Percentiles rank a stretch among this genome's conserved stretches.
Evolutionary conservation across 2,797 vertebrate species (phyloP).

Genomic region (Psittacula echo): DNA sequence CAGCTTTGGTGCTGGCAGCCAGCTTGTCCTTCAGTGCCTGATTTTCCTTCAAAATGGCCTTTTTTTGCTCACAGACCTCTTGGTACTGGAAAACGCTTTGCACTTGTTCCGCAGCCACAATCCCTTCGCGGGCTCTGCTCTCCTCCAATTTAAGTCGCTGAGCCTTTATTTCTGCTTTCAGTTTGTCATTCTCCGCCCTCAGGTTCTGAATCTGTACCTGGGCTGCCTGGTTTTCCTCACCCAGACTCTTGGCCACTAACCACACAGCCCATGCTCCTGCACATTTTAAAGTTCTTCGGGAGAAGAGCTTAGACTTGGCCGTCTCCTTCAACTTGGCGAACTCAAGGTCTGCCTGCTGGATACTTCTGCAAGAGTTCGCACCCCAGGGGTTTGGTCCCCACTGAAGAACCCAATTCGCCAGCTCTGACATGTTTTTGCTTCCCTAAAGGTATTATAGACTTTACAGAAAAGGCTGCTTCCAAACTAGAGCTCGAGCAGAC

Average conservation of each 20-base stretch:
- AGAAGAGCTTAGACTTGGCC: slow-evolving; percentile 37
- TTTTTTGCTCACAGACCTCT: slow-evolving; percentile 44
- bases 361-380: slow-evolving; percentile 37
- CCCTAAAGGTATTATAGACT: neutral
- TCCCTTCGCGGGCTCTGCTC: neutral
- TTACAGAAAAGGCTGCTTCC: neutral
- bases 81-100: neutral
- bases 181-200: slow-evolving; percentile 14
- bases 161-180: slow-evolving; percentile 46
- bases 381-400: slow-evolving; percentile 65
- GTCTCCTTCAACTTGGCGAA: slow-evolving; percentile 49
- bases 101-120: neutral
- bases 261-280: slow-evolving; percentile 51
- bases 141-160: slow-evolving; percentile 34
- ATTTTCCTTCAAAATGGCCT: slow-evolving; percentile 41
- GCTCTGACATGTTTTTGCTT: slow-evolving; percentile 31
- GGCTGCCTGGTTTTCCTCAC: slow-evolving; percentile 36
- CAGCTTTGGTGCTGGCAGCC: neutral
- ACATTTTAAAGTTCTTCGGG: slow-evolving; percentile 46
- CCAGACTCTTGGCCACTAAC: slow-evolving; percentile 39
- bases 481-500: neutral
- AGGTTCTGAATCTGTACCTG: slow-evolving; percentile 45
- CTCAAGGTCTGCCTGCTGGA: slow-evolving; percentile 54
- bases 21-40: slow-evolving; percentile 31
- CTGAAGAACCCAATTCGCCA: slow-evolving; percentile 47